Conservation (phyloP, 2,888 invertebrate species). For the Clistopyga incitator region DNA sequence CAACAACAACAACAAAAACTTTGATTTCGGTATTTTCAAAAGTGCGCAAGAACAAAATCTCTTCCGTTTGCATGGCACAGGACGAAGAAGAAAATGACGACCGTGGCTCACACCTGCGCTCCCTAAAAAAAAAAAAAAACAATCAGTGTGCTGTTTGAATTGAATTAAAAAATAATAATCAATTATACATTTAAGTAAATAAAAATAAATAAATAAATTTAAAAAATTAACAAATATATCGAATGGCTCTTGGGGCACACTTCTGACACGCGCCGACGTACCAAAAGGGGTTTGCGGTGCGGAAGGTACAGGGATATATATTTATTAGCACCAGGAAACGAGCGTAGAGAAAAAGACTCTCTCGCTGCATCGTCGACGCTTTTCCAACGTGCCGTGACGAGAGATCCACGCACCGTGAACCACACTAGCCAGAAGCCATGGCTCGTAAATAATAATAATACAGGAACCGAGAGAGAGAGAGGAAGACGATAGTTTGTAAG, state of each 20-base stretch:
- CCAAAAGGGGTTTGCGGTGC: slow-evolving; percentile 17
- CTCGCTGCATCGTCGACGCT: slow-evolving; percentile 15
- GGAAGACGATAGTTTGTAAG: slow-evolving; percentile 59
- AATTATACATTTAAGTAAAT: neutral
- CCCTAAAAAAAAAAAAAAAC: slow-evolving; percentile 40
- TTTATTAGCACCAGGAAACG: slow-evolving; percentile 58
- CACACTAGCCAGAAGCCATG: slow-evolving; percentile 9
- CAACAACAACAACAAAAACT: slow-evolving; percentile 11
- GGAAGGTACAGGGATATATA: slow-evolving; percentile 22
- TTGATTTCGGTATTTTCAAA: neutral
- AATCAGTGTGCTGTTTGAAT: neutral
- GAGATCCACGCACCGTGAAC: slow-evolving; percentile 57
- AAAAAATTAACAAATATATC: neutral
- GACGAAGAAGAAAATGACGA: slow-evolving; percentile 31
- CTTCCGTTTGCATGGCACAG: slow-evolving; percentile 21
- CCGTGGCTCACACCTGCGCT: slow-evolving; percentile 41
- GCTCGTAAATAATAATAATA: slow-evolving; percentile 30
- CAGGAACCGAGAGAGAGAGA: slow-evolving; percentile 21
- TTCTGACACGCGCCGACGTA: slow-evolving; percentile 50
- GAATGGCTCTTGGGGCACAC: slow-evolving; percentile 28
- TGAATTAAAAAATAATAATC: neutral
- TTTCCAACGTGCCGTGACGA: slow-evolving; percentile 58
- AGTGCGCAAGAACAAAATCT: slow-evolving; percentile 28
- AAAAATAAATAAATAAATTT: neutral
- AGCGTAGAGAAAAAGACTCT: slow-evolving; percentile 22